These are phyloP conservation scores for Xyliphius kryptos DNA, from an alignment of 2,113 vertebrate genomes.

Conservation along the genomic window DNA sequence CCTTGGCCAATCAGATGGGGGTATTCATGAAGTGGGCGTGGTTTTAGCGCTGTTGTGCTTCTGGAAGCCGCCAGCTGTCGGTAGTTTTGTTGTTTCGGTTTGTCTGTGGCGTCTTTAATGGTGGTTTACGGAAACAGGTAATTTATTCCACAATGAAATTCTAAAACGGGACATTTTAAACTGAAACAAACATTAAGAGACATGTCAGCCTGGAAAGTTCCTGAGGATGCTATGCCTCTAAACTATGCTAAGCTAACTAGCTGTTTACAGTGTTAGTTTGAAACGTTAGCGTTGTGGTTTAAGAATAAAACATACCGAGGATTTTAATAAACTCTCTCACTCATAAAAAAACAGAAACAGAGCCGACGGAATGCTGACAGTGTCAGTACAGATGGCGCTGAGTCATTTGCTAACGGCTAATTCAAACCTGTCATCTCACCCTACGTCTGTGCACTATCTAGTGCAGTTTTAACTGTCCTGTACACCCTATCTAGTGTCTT, in stretches of 20 bases:
- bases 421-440: background rate
- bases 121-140: slow-evolving; percentile 56
- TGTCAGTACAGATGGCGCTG: slow-evolving; percentile 50
- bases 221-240: background rate
- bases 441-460: background rate
- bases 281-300: background rate
- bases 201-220: background rate
- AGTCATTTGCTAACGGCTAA: slow-evolving; percentile 63
- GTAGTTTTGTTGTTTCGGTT: slow-evolving; percentile 51
- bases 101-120: slow-evolving; percentile 26
- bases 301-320: background rate
- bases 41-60: slow-evolving; percentile 55
- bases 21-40: slow-evolving; percentile 31
- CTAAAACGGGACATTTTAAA: background rate
- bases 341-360: background rate
- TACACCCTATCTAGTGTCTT: background rate
- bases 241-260: slow-evolving; percentile 11
- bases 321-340: background rate
- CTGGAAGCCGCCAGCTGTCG: slow-evolving; percentile 41
- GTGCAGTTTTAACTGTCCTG: accelerated
- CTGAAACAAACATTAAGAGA: background rate
- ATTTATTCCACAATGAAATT: slow-evolving; percentile 26
- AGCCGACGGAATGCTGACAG: background rate
- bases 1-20: slow-evolving; percentile 49
- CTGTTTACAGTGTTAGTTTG: no score